Conservation (phyloP, 2,888 invertebrate species). For the Tetanocera ferruginea region DNA sequence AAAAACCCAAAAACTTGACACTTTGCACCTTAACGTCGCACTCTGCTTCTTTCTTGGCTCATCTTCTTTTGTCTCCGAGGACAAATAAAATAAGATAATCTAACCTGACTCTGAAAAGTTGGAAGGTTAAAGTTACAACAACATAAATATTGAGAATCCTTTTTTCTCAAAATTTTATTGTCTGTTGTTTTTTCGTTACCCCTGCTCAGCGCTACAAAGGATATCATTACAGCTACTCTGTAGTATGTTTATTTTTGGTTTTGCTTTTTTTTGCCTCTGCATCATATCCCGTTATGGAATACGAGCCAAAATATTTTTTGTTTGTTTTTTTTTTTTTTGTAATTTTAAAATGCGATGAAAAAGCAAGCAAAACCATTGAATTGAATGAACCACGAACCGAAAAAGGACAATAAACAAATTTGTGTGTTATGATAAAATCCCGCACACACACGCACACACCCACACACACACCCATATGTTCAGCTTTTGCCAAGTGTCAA, state of each 20-base stretch:
- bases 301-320: constrained; percentile 22
- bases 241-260: neutral
- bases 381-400: constrained; percentile 6
- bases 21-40: neutral
- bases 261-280: constrained; percentile 12
- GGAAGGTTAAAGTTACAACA: constrained; percentile 44
- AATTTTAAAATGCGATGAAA: neutral
- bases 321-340: neutral
- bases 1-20: neutral
- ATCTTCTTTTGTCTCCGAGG: constrained; percentile 5
- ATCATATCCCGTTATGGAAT: constrained; percentile 24
- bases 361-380: neutral
- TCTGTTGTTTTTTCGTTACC: constrained; percentile 2
- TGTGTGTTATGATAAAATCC: constrained; percentile 53
- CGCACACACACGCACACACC: neutral
- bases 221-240: neutral
- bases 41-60: neutral
- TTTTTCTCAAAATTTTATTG: constrained; percentile 17
- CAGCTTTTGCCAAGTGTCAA: constrained; percentile 47
- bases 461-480: neutral
- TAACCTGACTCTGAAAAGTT: constrained; percentile 31
- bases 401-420: constrained; percentile 58
- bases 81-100: constrained; percentile 14
- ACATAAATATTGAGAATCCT: constrained; percentile 43
- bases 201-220: constrained; percentile 2